phyloP scores from a whole-genome alignment of 2,113 vertebrate genomes.

The Salvelinus fontinalis region DNA sequence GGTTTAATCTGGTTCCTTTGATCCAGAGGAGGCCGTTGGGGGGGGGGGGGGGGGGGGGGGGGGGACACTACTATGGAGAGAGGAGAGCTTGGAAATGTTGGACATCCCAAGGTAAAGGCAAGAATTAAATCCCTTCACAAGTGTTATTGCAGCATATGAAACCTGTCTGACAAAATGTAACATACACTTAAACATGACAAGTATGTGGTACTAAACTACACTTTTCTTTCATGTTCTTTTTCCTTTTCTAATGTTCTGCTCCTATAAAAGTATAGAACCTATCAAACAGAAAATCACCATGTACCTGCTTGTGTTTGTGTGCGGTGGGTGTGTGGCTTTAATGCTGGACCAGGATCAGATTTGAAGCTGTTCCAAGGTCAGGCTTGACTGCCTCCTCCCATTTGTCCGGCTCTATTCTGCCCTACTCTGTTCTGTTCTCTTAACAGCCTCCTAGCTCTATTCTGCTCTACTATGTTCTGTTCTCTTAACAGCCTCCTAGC shows the following conservation, averaged over 20 bases:
- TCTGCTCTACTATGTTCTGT: background rate
- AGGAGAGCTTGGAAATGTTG: background rate
- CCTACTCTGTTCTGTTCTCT: background rate
- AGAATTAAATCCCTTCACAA: background rate
- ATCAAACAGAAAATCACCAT: too few species aligned
- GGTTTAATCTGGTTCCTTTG: background rate
- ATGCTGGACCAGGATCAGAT: background rate
- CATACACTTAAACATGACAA: too few species aligned
- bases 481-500: background rate
- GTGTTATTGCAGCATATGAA: too few species aligned
- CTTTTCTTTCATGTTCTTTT: too few species aligned
- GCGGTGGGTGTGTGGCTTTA: background rate
- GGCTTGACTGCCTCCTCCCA: constrained; percentile 5
- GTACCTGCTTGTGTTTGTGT: too few species aligned
- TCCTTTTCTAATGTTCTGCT: too few species aligned
- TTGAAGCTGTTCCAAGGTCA: constrained; percentile 15
- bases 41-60: background rate
- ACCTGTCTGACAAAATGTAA: too few species aligned
- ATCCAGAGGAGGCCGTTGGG: background rate
- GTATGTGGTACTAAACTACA: too few species aligned
- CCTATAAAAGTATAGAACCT: too few species aligned
- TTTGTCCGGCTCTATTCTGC: background rate
- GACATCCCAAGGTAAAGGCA: background rate
- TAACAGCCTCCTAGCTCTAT: too few species aligned
- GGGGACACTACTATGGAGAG: background rate